Conservation (phyloP, 1,140 invertebrate species). For the Procambarus virginalis region DNA sequence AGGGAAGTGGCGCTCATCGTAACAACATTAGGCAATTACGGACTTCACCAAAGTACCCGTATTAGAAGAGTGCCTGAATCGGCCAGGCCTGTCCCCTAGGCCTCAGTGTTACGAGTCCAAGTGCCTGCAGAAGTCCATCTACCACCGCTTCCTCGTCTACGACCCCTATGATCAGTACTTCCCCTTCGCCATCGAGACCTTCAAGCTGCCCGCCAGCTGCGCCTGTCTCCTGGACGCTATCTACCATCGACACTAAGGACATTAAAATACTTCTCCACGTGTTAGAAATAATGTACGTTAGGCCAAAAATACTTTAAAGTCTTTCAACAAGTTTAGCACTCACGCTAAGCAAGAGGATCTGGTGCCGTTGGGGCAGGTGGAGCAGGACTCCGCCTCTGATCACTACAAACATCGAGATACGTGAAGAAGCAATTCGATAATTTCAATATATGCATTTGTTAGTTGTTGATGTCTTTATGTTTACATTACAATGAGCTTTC, state of each 20-base stretch:
- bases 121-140: conserved; percentile 72
- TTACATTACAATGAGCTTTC: too few relatives aligned
- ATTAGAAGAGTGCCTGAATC: conserved; percentile 26
- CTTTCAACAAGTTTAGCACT: not conserved
- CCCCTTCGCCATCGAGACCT: conserved; percentile 72
- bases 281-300: not conserved
- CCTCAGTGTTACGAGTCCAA: conserved; percentile 71
- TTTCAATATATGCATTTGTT: too few relatives aligned
- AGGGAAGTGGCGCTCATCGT: conserved; percentile 71
- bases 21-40: conserved; percentile 70
- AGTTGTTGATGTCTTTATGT: too few relatives aligned
- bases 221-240: conserved; percentile 70
- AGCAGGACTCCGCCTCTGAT: not conserved
- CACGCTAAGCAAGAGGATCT: not conserved
- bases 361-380: not conserved
- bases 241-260: conserved; percentile 54
- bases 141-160: conserved; percentile 71
- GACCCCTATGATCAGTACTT: conserved; percentile 72
- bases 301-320: not conserved
- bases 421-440: too few relatives aligned
- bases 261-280: not conserved
- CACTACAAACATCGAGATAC: too few relatives aligned
- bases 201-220: conserved; percentile 71
- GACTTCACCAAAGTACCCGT: conserved; percentile 29
- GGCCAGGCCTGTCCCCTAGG: conserved; percentile 70